A percentile compares a stretch with the other conserved stretches of the same genome.
Conservation (phyloP, 2,888 invertebrate species). For the Scaptomyza flava region DNA sequence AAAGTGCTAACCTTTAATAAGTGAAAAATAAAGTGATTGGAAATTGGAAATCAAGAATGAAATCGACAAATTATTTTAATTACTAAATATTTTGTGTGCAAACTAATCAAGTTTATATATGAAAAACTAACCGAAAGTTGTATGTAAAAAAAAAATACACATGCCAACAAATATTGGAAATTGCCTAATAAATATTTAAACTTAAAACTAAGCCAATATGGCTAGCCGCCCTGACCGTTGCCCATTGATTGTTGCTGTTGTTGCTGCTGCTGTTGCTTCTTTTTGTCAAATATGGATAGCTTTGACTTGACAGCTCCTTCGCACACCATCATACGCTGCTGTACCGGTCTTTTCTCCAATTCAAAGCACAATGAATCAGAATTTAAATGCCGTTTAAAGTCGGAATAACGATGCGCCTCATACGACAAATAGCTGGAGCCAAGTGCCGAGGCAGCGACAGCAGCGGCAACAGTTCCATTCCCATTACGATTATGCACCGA, state of each 20-base stretch:
- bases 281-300: slow-evolving; percentile 93
- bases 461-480: slow-evolving; percentile 79
- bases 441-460: slow-evolving; percentile 82
- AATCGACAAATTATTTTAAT: slow-evolving; percentile 6
- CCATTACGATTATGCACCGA: slow-evolving; percentile 64
- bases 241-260: slow-evolving; percentile 75
- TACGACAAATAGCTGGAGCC: slow-evolving; percentile 82
- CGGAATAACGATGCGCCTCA: slow-evolving; percentile 80
- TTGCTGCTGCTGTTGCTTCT: slow-evolving; percentile 83
- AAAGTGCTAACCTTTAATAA: slow-evolving; percentile 29
- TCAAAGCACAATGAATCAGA: slow-evolving; percentile 83
- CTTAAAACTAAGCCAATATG: slow-evolving; percentile 16
- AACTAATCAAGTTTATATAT: slow-evolving; percentile 15
- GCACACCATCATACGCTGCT: slow-evolving; percentile 90
- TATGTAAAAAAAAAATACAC: slow-evolving; percentile 5
- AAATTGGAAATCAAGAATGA: slow-evolving; percentile 18
- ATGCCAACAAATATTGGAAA: slow-evolving; percentile 29
- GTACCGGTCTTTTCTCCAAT: slow-evolving; percentile 85
- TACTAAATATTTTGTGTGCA: slow-evolving; percentile 24
- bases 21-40: slow-evolving; percentile 31
- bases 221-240: slow-evolving; percentile 42
- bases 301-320: slow-evolving; percentile 95
- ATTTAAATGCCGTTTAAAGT: slow-evolving; percentile 81
- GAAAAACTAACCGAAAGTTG: slow-evolving; percentile 20
- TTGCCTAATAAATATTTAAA: slow-evolving; percentile 24